A percentile compares a stretch with the other conserved stretches of the same genome.
Evolutionary conservation across 2,888 invertebrate species (phyloP).

Genomic region (Germaria angustata): DNA sequence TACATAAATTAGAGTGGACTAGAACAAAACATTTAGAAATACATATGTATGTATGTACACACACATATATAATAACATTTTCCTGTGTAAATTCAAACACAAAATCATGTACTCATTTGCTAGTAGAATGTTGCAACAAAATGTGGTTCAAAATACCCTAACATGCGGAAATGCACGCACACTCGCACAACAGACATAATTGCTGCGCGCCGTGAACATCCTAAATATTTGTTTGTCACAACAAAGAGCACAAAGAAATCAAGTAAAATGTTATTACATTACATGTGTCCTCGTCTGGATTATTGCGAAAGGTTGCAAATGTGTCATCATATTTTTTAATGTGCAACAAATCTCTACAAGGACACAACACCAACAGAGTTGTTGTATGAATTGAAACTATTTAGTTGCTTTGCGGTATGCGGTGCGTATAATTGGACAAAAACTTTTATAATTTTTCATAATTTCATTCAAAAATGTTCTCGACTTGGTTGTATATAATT

Average conservation of each 20-base stretch:
- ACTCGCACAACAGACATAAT: not conserved
- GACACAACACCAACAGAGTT: not conserved
- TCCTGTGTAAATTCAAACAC: not conserved
- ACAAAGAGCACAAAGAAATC: not conserved
- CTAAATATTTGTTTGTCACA: too few species aligned
- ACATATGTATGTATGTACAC: not conserved
- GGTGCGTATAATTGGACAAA: not conserved
- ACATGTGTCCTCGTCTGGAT: not conserved
- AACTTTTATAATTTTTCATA: constrained; percentile 17
- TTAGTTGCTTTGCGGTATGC: not conserved
- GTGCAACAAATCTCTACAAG: constrained; percentile 35
- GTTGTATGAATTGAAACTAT: not conserved
- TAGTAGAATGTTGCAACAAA: not conserved
- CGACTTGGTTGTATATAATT: constrained; percentile 3
- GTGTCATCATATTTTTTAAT: constrained; percentile 31
- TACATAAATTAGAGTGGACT: constrained; percentile 8
- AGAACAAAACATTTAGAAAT: not conserved
- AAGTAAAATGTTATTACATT: not conserved
- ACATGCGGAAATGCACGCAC: not conserved
- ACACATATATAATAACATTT: not conserved
- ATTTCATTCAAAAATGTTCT: constrained; percentile 13
- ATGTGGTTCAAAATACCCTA: not conserved
- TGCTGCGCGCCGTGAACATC: not conserved
- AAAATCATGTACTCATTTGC: constrained; percentile 23
- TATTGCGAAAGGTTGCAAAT: not conserved